These are phyloP conservation scores for Synchiropus splendidus DNA, from an alignment of 2,113 vertebrate species.

Conservation along the genomic window DNA sequence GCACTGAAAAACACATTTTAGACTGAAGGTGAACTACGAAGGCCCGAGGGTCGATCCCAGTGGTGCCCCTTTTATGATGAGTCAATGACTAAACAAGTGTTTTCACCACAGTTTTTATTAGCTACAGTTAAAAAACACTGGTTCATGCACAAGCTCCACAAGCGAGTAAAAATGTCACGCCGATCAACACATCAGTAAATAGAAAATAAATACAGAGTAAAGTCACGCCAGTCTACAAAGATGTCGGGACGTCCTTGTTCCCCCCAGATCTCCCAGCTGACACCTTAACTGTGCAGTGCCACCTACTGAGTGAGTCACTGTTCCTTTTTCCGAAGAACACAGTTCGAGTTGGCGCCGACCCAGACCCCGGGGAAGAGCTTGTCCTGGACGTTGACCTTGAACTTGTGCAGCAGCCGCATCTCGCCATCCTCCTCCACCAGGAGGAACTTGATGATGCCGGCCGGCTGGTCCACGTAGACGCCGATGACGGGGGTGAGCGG, in stretches of 20 bases:
- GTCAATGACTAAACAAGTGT: too few species aligned
- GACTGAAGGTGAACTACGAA: too few species aligned
- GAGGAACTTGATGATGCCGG: conserved; percentile 63
- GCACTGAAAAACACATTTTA: too few species aligned
- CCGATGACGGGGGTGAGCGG: conserved; percentile 33
- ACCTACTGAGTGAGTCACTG: conserved; percentile 16
- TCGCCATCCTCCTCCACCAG: conserved; percentile 42
- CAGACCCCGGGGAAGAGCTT: conserved; percentile 62
- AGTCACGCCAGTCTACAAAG: background rate
- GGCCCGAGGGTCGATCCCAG: too few species aligned
- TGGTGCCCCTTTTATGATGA: too few species aligned
- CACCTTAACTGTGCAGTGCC: conserved; percentile 8
- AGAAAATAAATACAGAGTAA: conserved; percentile 11
- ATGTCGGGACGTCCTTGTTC: conserved; percentile 21
- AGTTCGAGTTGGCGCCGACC: conserved; percentile 61
- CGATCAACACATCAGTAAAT: too few species aligned
- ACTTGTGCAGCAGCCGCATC: conserved; percentile 55
- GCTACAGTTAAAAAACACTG: too few species aligned
- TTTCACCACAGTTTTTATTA: too few species aligned
- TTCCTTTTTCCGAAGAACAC: conserved; percentile 48
- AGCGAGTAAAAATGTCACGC: too few species aligned
- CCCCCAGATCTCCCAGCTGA: conserved; percentile 4
- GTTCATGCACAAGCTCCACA: too few species aligned
- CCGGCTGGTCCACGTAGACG: conserved; percentile 66
- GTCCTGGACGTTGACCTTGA: conserved; percentile 40